Evolutionary conservation across 2,797 vertebrate species (phyloP), one percentile per base, ranked within the genome.

Genomic region (Lacerta viridis): DNA sequence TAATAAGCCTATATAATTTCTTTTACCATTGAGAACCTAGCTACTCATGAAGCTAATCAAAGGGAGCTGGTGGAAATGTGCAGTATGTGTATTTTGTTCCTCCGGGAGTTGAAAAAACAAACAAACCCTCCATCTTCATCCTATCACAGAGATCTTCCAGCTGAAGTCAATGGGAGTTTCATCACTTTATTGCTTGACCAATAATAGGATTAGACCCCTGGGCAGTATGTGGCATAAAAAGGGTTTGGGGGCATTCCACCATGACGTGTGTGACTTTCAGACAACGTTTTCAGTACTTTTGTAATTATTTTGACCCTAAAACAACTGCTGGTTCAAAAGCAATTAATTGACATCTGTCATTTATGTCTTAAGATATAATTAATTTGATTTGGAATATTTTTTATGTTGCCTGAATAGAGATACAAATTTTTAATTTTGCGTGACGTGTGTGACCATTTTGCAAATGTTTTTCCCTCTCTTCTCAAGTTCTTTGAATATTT

Each of bases 221-320:
- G 84, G 33, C 79, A 93, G 5, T n/a, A 18, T 33, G 36, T 75
- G 39, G 10, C 84, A 61, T 92, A 89, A 25, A 84, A 88, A n/a
- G 6, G 87, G 7, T 43, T 76, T 20, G 39, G 55, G 17, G 33
- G 33, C 33, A 33, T 33, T 33, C 33, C 33, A 33, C 33, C 33
- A 33, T 33, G 33, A 33, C 33, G 33, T 33, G 33, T 33, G 33
- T 33, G 33, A 33, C 33, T 1, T 33, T 33, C 33, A 33, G 33
- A 33, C 33, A 33, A 33, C 33, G 33, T 33, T 33, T 33, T 33
- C 33, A 33, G 33, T 33, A 33, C 33, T 33, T 33, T 33, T 33
- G 33, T 33, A 33, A 33, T 33, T 33, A 33, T 33, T 33, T 33
- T 33, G 33, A 33, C 33, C 33, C 33, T 33, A 33, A 33, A 33